Percentiles rank a stretch among this genome's conserved stretches.
phyloP scores from a whole-genome alignment of 2,797 vertebrate species.

The Tapirus indicus region DNA sequence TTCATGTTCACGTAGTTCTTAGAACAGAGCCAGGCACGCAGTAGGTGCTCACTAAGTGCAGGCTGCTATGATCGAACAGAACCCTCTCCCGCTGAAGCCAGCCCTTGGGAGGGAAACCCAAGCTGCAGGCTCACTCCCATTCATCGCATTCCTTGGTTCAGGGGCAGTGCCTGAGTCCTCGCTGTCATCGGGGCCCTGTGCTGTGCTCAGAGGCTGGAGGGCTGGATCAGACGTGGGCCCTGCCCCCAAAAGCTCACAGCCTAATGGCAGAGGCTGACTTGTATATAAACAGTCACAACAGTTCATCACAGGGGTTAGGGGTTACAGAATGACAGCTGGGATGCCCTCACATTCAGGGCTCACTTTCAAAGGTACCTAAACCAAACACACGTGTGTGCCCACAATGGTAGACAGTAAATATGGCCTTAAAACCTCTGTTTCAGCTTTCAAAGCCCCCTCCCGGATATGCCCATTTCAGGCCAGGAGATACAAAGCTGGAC shows the following conservation, averaged over 20 bases:
- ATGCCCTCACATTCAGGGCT: not conserved
- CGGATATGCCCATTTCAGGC: fast-evolving
- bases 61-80: fast-evolving
- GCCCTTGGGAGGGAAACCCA: not conserved
- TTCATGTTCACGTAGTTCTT: not conserved
- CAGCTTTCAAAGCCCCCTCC: not conserved
- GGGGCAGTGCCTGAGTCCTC: fast-evolving
- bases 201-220: not conserved
- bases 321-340: not conserved
- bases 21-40: not conserved
- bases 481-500: not conserved
- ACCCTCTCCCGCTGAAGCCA: not conserved
- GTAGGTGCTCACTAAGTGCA: not conserved
- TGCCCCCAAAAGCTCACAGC: not conserved
- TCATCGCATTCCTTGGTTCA: fast-evolving
- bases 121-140: too few species aligned
- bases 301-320: not conserved
- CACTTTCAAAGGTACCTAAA: not conserved
- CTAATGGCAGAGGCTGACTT: not conserved
- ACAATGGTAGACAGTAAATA: fast-evolving
- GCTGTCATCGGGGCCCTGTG: fast-evolving
- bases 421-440: not conserved
- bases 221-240: not conserved
- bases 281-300: not conserved
- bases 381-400: not conserved